Conservation (phyloP, 2,797 vertebrate genomes). For the Merluccius polli region DNA sequence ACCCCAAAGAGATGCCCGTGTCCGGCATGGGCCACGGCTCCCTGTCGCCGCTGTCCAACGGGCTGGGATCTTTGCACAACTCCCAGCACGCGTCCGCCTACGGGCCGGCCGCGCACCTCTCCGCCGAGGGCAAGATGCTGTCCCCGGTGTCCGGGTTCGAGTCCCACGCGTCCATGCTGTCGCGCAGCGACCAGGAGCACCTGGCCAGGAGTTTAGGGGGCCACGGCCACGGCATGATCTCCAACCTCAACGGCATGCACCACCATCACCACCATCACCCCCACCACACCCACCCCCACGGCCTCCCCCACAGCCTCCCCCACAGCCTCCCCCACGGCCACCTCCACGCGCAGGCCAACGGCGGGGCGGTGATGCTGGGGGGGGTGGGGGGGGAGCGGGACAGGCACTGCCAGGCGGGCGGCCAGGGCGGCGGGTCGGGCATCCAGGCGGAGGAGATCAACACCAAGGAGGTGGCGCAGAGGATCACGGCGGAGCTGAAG, state of each 20-base stretch:
- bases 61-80: constrained; percentile 88
- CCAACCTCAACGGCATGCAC: constrained; percentile 85
- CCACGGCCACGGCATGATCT: constrained; percentile 84
- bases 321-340: constrained; percentile 80
- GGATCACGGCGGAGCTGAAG: constrained; percentile 96
- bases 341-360: constrained; percentile 78
- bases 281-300: too few species aligned
- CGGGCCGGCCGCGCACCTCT: constrained; percentile 81
- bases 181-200: constrained; percentile 86
- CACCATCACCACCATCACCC: too few species aligned
- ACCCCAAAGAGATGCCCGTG: constrained; percentile 92
- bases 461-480: constrained; percentile 96
- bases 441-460: constrained; percentile 94
- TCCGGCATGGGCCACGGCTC: constrained; percentile 88
- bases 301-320: constrained; percentile 82
- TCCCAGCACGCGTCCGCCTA: constrained; percentile 86
- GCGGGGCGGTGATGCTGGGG: constrained; percentile 78
- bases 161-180: constrained; percentile 90
- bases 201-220: constrained; percentile 84
- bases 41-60: constrained; percentile 88
- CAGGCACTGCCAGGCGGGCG: constrained; percentile 72
- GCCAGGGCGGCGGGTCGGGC: constrained; percentile 74
- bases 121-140: constrained; percentile 86
- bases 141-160: constrained; percentile 87
- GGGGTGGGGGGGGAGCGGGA: constrained; percentile 84